Evolutionary conservation across 30 jellyfish, hydroid and myxozoan species (phyloP), one percentile per base, ranked within the genome.

Genomic region (Catostylus mosaicus): DNA sequence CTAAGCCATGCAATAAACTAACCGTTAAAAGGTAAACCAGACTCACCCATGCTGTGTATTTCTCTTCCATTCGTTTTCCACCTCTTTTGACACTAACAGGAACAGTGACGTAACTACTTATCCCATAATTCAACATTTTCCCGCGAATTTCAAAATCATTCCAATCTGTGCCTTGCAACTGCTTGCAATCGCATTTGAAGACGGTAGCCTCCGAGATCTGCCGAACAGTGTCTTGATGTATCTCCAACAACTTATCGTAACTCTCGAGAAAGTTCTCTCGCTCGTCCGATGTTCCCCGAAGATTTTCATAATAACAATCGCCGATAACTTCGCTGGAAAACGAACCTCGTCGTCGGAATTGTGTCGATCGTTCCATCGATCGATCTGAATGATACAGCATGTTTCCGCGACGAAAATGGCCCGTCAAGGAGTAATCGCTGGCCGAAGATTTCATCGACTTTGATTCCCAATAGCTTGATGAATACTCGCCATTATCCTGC

Each of bases 21-120:
- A n/a, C n/a, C n/a, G n/a, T n/a, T n/a, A n/a, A n/a, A n/a, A n/a
- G n/a, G n/a, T n/a, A n/a, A 40, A 40, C 11, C 7, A 40, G 54
- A 77, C 97, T 66, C 66, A 92, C 98, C 98, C 98, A 92, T 20
- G 98, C 98, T 12, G 96, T 79, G 70, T 86, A 87, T n/a, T 74
- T 50, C 60, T 43, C 75, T 0, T 51, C 88, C 10, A 67, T 37
- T 31, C 64, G 36, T n/a, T 36, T 46, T 37, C 74, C 89, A 26
- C 46, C 76, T 14, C 47, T 38, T 47, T 73, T 48, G 61, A 83
- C 78, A 0, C 68, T 35, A 26, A 92, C 98, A 48, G 98, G 98
- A 24, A 85, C 81, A 20, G 92, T 96, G 67, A 92, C 90, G 57
- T 92, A 92, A 36, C 83, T 68, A 35, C 90, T 69, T 24, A 83